phyloP scores from a whole-genome alignment of 2,888 invertebrate species.

The Augiades crinisus region DNA sequence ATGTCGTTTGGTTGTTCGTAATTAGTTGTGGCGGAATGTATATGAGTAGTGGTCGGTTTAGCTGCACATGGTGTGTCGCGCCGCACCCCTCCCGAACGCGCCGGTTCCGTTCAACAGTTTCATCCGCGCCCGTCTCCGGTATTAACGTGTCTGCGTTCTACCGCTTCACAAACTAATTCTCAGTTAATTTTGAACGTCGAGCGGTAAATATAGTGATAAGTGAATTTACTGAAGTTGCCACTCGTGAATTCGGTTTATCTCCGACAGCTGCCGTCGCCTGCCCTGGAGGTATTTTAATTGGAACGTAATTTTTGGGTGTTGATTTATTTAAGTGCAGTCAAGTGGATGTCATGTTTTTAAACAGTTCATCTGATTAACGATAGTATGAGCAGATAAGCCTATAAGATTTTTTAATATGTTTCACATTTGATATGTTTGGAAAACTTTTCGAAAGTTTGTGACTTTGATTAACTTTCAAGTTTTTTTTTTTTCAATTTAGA shows the following conservation, averaged over 20 bases:
- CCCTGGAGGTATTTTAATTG: conserved; percentile 10
- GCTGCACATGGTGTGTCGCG: conserved; percentile 55
- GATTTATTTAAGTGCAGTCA: not conserved
- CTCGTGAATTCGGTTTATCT: conserved; percentile 12
- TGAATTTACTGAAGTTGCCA: conserved; percentile 20
- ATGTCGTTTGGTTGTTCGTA: conserved; percentile 40
- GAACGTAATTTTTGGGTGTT: conserved; percentile 1
- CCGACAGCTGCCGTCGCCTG: not conserved
- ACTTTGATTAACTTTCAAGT: too few relatives aligned
- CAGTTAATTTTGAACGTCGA: conserved; percentile 20
- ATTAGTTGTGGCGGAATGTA: conserved; percentile 47
- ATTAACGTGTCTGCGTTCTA: conserved; percentile 48
- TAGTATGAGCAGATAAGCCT: not conserved
- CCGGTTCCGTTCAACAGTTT: conserved; percentile 58
- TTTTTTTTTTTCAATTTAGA: conserved; percentile 20
- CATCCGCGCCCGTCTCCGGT: conserved; percentile 55
- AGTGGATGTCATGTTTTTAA: not conserved
- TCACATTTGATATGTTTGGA: too few relatives aligned
- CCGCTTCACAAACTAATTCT: conserved; percentile 11
- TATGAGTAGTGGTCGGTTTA: conserved; percentile 41
- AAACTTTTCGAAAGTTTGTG: too few relatives aligned
- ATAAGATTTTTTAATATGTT: too few relatives aligned
- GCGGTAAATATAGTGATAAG: conserved; percentile 15
- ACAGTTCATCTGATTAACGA: not conserved
- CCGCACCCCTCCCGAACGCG: conserved; percentile 58